These are phyloP conservation scores for Triplophysa tibetana DNA, from an alignment of 2,113 vertebrate species.

Conservation along the genomic window DNA sequence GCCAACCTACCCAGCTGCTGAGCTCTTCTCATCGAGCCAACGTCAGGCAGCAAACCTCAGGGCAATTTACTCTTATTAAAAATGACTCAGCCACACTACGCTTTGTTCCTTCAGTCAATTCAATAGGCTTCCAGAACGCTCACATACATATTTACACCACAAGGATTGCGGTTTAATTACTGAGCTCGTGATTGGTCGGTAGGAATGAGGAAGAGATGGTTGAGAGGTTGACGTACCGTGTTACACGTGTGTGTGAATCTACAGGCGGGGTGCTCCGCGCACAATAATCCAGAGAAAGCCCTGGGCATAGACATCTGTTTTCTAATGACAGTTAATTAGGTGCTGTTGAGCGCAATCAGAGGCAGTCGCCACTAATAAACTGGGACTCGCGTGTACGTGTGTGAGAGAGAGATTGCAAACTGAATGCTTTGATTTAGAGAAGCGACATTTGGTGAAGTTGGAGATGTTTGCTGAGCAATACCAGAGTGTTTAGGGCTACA, in stretches of 20 bases:
- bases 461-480: background rate
- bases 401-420: slow-evolving; percentile 3
- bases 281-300: slow-evolving; percentile 70
- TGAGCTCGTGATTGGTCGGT: slow-evolving; percentile 51
- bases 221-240: slow-evolving; percentile 55
- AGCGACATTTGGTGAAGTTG: background rate
- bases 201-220: slow-evolving; percentile 35
- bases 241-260: slow-evolving; percentile 52
- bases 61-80: slow-evolving; percentile 37
- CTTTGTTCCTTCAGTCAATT: background rate
- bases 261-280: slow-evolving; percentile 50
- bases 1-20: background rate
- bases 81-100: slow-evolving; percentile 9
- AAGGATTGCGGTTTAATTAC: slow-evolving; percentile 49
- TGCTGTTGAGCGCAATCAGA: slow-evolving; percentile 88
- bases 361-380: slow-evolving; percentile 79
- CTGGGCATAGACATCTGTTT: slow-evolving; percentile 86
- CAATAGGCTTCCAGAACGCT: slow-evolving; percentile 34
- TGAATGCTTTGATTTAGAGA: slow-evolving; percentile 43
- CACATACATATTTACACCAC: slow-evolving; percentile 48
- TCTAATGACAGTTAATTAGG: slow-evolving; percentile 94
- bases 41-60: slow-evolving; percentile 15
- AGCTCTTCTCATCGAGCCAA: background rate
- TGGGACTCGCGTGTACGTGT: slow-evolving; percentile 48
- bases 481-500: background rate